Conservation (phyloP, 1,140 invertebrate species). For the Mya arenaria region DNA sequence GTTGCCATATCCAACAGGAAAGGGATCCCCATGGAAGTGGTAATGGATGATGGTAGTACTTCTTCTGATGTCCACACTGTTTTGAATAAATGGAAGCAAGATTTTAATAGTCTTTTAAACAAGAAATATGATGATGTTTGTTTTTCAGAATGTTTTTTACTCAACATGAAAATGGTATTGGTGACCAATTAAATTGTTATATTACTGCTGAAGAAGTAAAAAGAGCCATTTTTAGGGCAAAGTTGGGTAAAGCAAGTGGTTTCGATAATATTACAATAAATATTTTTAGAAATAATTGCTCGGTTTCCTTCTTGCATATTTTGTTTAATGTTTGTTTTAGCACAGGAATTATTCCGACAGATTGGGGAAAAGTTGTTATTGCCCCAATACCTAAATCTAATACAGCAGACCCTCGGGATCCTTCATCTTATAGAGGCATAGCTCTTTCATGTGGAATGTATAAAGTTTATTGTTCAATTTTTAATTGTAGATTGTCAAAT, state of each 20-base stretch:
- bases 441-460: not conserved
- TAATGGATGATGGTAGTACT: not conserved
- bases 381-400: slow-evolving; percentile 32
- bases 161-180: not conserved
- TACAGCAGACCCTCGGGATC: not conserved
- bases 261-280: not conserved
- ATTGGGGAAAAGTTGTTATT: not conserved
- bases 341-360: not conserved
- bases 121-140: not conserved
- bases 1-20: not conserved
- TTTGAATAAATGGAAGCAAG: slow-evolving; percentile 6
- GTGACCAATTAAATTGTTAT: not conserved
- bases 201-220: not conserved
- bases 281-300: not conserved
- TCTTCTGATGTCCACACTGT: not conserved
- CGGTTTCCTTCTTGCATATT: not conserved
- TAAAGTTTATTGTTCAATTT: not conserved
- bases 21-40: not conserved
- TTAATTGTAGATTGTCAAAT: not conserved
- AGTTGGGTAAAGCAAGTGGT: slow-evolving; percentile 6
- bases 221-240: not conserved
- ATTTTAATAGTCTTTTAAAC: slow-evolving; percentile 10
- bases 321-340: slow-evolving; percentile 20
- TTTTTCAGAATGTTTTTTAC: not conserved
- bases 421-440: not conserved